These are phyloP conservation scores for Enteromius argenteus DNA, from an alignment of 2,797 vertebrate genomes.

Conservation along the genomic window DNA sequence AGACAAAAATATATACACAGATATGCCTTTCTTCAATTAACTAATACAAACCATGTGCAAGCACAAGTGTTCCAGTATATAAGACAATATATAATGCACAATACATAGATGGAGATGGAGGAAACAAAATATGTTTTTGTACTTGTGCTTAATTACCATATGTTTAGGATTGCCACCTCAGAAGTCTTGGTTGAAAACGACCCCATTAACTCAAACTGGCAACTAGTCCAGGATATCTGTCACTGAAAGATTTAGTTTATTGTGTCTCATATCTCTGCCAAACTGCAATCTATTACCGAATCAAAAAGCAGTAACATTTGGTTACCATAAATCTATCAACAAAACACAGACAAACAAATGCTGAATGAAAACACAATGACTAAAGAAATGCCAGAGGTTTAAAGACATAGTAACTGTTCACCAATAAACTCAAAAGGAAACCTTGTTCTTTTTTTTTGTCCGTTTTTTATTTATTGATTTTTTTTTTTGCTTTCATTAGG, in stretches of 20 bases:
- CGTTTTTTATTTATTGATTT: no score
- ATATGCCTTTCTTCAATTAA: background rate
- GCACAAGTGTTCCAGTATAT: background rate
- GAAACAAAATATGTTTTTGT: constrained; percentile 33
- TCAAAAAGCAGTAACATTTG: constrained; percentile 55
- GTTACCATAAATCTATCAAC: constrained; percentile 45
- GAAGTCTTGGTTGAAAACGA: constrained; percentile 59
- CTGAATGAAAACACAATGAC: constrained; percentile 31
- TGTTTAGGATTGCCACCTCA: constrained; percentile 60
- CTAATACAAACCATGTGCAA: background rate
- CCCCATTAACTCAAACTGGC: constrained; percentile 46
- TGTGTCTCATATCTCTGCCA: constrained; percentile 29
- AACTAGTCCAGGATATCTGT: constrained; percentile 46
- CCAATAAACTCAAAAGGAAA: background rate
- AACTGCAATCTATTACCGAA: constrained; percentile 37
- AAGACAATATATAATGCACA: background rate
- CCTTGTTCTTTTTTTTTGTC: background rate
- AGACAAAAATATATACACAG: background rate
- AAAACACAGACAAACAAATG: constrained; percentile 41
- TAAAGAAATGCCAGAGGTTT: constrained; percentile 19
- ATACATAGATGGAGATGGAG: background rate
- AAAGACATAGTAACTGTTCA: background rate
- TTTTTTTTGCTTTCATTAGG: background rate
- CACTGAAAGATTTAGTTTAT: constrained; percentile 47
- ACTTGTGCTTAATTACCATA: constrained; percentile 45